Conservation (phyloP, 2,888 invertebrate species). For the Drosophila setosimentum region DNA sequence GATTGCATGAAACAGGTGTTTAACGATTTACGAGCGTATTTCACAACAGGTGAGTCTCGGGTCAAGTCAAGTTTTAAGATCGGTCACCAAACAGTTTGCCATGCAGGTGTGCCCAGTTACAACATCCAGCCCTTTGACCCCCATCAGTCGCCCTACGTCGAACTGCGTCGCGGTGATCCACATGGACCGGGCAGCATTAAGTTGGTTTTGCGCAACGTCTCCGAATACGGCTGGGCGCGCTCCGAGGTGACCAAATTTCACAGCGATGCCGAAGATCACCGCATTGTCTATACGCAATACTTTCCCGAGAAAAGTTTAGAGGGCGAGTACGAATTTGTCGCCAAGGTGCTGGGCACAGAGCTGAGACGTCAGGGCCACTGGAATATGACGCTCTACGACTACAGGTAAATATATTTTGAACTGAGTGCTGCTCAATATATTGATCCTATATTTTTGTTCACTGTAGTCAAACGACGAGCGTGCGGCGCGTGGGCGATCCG, state of each 20-base stretch:
- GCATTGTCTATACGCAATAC: constrained; percentile 91
- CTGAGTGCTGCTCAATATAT: not conserved
- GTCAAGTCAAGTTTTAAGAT: not conserved
- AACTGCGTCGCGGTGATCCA: constrained; percentile 87
- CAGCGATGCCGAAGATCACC: constrained; percentile 88
- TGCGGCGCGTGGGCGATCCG: constrained; percentile 85
- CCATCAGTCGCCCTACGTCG: constrained; percentile 89
- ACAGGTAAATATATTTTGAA: constrained; percentile 79
- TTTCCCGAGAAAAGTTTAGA: constrained; percentile 92
- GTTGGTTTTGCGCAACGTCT: constrained; percentile 90
- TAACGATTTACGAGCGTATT: constrained; percentile 90
- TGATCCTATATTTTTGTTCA: not conserved
- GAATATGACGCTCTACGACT: constrained; percentile 91
- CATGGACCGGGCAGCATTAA: constrained; percentile 89
- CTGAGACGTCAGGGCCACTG: constrained; percentile 89
- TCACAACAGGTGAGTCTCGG: constrained; percentile 88
- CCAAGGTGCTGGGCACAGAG: constrained; percentile 88
- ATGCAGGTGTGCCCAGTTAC: constrained; percentile 89
- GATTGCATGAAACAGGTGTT: constrained; percentile 90
- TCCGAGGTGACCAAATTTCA: constrained; percentile 92
- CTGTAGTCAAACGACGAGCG: constrained; percentile 86
- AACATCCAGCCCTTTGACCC: constrained; percentile 92
- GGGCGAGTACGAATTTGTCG: constrained; percentile 89
- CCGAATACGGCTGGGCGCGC: constrained; percentile 91
- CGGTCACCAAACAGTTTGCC: not conserved